phyloP scores from a whole-genome alignment of 2,888 invertebrate genomes.

The Arenicola marina region DNA sequence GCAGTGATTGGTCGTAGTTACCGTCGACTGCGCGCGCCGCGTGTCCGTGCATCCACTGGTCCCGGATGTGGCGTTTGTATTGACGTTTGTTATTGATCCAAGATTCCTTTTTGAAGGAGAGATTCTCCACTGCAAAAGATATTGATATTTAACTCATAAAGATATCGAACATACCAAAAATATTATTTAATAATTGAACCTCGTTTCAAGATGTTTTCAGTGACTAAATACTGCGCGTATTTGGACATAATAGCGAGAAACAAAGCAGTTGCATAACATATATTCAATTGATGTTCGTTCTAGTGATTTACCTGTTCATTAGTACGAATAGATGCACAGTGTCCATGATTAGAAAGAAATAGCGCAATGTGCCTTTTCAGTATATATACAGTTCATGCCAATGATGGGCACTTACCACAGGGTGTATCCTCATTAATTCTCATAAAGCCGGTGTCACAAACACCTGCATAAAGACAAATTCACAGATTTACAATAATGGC shows the following conservation, averaged over 20 bases:
- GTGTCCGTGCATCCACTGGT: slow-evolving; percentile 50
- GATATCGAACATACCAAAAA: background rate
- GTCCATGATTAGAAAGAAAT: too few relatives aligned
- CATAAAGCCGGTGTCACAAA: slow-evolving; percentile 63
- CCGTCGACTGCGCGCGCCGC: slow-evolving; percentile 65
- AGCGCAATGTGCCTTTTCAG: too few relatives aligned
- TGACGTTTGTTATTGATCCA: slow-evolving; percentile 63
- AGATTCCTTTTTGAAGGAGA: slow-evolving; percentile 64
- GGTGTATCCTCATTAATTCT: slow-evolving; percentile 63
- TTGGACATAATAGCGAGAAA: too few relatives aligned
- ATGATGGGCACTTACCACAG: slow-evolving; percentile 64
- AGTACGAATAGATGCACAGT: too few relatives aligned
- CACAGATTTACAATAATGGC: background rate
- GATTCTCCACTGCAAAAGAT: slow-evolving; percentile 62
- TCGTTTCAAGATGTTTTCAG: background rate
- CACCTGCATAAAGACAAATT: slow-evolving; percentile 44
- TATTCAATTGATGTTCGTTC: too few relatives aligned
- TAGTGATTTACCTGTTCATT: too few relatives aligned
- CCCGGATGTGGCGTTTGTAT: slow-evolving; percentile 62
- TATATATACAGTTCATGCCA: too few relatives aligned
- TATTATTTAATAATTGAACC: background rate
- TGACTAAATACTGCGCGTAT: background rate
- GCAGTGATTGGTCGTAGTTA: slow-evolving; percentile 58
- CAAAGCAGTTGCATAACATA: too few relatives aligned
- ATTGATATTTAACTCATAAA: slow-evolving; percentile 46